Conservation (phyloP, 2,888 invertebrate genomes). For the Himalopsyche tibetana region DNA sequence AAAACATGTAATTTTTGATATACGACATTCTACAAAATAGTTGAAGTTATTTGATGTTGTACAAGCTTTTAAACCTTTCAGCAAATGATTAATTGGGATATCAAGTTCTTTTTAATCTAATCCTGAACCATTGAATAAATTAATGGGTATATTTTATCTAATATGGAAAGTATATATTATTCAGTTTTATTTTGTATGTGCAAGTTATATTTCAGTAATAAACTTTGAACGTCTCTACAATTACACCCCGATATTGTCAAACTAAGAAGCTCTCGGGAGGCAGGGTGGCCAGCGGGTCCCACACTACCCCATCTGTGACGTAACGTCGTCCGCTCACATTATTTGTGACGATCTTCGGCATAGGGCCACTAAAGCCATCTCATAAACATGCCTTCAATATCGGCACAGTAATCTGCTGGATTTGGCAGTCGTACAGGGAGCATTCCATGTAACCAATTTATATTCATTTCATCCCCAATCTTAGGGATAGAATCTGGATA, state of each 20-base stretch:
- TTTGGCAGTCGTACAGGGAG: conserved; percentile 77
- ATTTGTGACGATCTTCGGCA: conserved; percentile 64
- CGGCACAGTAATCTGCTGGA: conserved; percentile 78
- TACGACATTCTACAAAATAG: too few relatives aligned
- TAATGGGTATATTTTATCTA: too few relatives aligned
- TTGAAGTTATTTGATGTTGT: too few relatives aligned
- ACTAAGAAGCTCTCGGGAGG: conserved; percentile 2
- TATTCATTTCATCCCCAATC: conserved; percentile 65
- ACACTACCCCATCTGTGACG: conserved; percentile 71
- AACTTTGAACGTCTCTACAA: conserved; percentile 14
- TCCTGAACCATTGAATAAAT: too few relatives aligned
- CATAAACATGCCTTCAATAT: conserved; percentile 71
- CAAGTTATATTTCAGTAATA: not conserved
- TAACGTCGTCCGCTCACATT: conserved; percentile 57
- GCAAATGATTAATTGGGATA: too few relatives aligned
- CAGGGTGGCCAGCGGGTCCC: conserved; percentile 37
- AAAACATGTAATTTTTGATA: too few relatives aligned
- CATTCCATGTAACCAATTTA: conserved; percentile 69
- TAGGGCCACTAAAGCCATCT: conserved; percentile 65
- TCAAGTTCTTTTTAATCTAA: too few relatives aligned
- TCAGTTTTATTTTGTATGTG: not conserved
- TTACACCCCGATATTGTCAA: conserved; percentile 41
- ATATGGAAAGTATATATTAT: too few relatives aligned
- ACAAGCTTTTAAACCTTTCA: too few relatives aligned
- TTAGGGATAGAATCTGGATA: conserved; percentile 50